Evolutionary conservation across 2,797 vertebrate genomes (phyloP).

Genomic region (Martes flavigula): DNA sequence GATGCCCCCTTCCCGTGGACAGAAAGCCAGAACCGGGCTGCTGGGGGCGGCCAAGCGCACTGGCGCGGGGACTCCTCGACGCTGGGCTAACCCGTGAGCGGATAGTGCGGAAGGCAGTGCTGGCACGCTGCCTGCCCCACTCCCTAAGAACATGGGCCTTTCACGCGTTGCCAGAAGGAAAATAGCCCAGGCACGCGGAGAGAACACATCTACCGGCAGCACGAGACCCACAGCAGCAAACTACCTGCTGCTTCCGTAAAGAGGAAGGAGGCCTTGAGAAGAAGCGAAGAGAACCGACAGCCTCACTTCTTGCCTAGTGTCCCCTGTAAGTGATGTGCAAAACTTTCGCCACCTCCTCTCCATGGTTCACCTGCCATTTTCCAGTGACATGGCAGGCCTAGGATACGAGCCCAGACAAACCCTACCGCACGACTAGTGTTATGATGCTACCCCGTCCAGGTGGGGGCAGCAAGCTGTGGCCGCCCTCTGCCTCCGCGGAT

Average conservation of each 20-base stretch:
- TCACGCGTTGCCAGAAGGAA: neutral
- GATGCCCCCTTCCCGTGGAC: constrained; percentile 46
- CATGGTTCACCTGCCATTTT: fast-evolving
- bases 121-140: neutral
- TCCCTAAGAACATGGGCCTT: neutral
- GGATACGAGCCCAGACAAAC: fast-evolving
- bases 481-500: neutral
- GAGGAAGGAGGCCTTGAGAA: neutral
- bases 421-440: neutral
- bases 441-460: fast-evolving
- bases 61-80: neutral
- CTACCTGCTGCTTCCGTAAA: fast-evolving
- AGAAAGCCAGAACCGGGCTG: constrained; percentile 74
- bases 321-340: neutral
- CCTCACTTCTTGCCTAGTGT: neutral
- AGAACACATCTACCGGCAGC: neutral
- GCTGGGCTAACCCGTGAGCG: neutral
- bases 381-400: neutral
- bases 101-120: constrained; percentile 26
- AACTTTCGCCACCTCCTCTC: neutral
- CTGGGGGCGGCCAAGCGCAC: constrained; percentile 47
- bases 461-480: fast-evolving
- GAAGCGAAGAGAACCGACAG: neutral
- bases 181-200: neutral
- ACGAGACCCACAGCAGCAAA: fast-evolving